Evolutionary conservation across 2,888 invertebrate species (phyloP).

Genomic region (Eubasilissa splendida): DNA sequence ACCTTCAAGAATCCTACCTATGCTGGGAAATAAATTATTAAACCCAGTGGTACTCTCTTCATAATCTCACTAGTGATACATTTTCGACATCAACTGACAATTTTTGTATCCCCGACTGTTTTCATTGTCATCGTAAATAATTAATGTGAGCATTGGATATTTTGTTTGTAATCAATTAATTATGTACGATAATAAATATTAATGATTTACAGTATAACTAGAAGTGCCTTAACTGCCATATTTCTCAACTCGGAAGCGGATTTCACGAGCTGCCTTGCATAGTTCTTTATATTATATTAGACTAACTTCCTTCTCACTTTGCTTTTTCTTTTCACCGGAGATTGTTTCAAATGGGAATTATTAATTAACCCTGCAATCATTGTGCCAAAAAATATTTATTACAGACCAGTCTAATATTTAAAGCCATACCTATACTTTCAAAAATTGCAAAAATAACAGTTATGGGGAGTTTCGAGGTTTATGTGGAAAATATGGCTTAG

Average conservation of each 20-base stretch:
- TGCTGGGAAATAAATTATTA: slow-evolving; percentile 74
- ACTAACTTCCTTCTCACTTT: too few relatives aligned
- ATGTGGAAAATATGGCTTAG: not conserved
- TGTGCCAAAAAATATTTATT: slow-evolving; percentile 15
- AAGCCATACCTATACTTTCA: not conserved
- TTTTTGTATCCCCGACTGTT: slow-evolving; percentile 13
- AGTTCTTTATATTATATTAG: too few relatives aligned
- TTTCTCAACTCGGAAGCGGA: not conserved
- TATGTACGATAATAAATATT: not conserved
- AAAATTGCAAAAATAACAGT: slow-evolving; percentile 16
- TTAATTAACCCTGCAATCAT: not conserved
- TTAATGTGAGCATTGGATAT: not conserved
- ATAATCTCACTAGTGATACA: slow-evolving; percentile 3
- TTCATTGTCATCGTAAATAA: slow-evolving; percentile 16
- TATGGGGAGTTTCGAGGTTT: not conserved
- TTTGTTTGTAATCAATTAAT: slow-evolving; percentile 2
- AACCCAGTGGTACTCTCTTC: not conserved
- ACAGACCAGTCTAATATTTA: not conserved
- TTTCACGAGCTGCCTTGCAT: too few relatives aligned
- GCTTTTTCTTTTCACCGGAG: too few relatives aligned
- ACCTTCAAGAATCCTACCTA: slow-evolving; percentile 99
- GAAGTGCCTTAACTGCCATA: slow-evolving; percentile 2
- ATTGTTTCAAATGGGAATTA: too few relatives aligned
- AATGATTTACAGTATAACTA: not conserved
- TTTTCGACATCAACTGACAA: slow-evolving; percentile 3